Evolutionary conservation across 2,888 invertebrate species (phyloP).

Genomic region (Griposia aprilina): DNA sequence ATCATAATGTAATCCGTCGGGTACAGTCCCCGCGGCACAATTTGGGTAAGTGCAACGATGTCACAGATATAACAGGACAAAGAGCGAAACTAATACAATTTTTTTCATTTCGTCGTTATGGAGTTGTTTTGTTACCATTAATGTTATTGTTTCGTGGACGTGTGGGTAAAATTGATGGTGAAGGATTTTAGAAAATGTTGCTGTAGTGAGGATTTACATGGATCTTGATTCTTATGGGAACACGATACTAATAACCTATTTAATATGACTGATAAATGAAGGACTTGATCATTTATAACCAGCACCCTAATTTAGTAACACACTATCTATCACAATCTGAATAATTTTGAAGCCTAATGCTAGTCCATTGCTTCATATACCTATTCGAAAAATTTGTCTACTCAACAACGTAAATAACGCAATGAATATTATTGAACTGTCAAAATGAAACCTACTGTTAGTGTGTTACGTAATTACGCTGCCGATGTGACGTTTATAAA

Average conservation of each 20-base stretch:
- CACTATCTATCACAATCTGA: too few species aligned
- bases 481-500: not conserved
- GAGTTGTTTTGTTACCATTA: conserved; percentile 38
- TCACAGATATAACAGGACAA: conserved; percentile 41
- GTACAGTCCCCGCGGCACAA: conserved; percentile 44
- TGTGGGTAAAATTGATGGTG: not conserved
- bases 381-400: too few species aligned
- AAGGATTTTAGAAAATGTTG: not conserved
- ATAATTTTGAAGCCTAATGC: too few species aligned
- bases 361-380: too few species aligned
- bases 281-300: not conserved
- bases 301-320: too few species aligned
- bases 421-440: too few species aligned
- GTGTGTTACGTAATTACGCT: too few species aligned
- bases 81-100: conserved; percentile 60
- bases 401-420: too few species aligned
- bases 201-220: too few species aligned
- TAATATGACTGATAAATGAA: not conserved
- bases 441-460: too few species aligned
- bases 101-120: conserved; percentile 24
- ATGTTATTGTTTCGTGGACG: conserved; percentile 34
- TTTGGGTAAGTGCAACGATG: conserved; percentile 59
- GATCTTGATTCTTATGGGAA: not conserved
- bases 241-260: not conserved
- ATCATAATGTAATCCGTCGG: conserved; percentile 42